Conservation (phyloP, 2,888 invertebrate species). For the Andrena chrysosceles region DNA sequence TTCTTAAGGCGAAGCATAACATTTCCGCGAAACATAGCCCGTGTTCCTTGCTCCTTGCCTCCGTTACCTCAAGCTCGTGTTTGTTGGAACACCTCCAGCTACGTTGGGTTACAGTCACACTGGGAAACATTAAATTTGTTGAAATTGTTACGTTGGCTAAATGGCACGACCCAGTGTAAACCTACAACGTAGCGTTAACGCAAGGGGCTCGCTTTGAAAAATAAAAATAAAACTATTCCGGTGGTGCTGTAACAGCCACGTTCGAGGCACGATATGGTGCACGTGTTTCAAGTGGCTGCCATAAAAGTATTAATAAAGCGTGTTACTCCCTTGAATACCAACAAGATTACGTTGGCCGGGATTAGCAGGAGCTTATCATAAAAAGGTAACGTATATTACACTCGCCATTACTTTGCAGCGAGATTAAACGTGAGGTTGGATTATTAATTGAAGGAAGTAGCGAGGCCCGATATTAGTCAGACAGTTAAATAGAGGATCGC, state of each 20-base stretch:
- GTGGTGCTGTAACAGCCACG: conserved; percentile 13
- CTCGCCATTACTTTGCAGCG: conserved; percentile 24
- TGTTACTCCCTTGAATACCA: conserved; percentile 58
- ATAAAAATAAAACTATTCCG: not conserved
- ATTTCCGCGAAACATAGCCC: not conserved
- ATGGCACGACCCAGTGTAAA: not conserved
- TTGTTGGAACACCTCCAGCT: not conserved
- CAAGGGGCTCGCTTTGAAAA: not conserved
- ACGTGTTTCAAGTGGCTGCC: conserved; percentile 35
- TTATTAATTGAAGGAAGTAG: conserved; percentile 33
- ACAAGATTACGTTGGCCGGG: conserved; percentile 36
- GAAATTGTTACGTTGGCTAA: not conserved
- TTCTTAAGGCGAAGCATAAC: not conserved
- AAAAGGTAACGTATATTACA: conserved; percentile 20
- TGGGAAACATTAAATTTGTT: not conserved
- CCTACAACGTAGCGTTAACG: not conserved
- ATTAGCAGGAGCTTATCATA: not conserved
- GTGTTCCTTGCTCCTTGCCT: not conserved
- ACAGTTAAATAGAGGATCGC: not conserved
- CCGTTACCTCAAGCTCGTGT: not conserved
- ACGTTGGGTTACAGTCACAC: not conserved
- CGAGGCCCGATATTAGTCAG: conserved; percentile 8
- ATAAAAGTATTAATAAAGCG: conserved; percentile 67
- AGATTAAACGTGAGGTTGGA: conserved; percentile 38
- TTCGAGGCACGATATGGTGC: not conserved